Evolutionary conservation across 1,140 invertebrate species (phyloP), one percentile per base, ranked within the genome.

Genomic region (Sminthurinus signatus): DNA sequence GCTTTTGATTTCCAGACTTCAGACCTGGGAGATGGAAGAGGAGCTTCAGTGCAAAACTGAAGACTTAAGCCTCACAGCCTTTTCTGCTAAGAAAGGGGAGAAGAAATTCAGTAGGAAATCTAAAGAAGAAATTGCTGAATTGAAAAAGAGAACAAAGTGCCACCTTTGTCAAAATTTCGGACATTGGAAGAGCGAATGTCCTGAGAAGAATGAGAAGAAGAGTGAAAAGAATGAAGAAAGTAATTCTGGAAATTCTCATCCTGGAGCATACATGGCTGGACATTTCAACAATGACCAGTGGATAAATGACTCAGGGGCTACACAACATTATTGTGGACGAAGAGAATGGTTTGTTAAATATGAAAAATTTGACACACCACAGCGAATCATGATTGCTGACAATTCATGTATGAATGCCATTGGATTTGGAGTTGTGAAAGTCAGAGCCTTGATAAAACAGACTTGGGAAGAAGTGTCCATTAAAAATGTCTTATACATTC

Each of bases 401-500:
- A 27, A 31, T 2, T 31, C 54, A 2, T 1, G 10, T 15, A 27
- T 50, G 17, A 31, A 52, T 8, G 61, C 62, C 15, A 0, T 1
- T 14, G 59, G 60, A 2, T 25, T 12, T 15, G 60, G 63, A 1
- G 32, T 12, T 0, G 36, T 68, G 0, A 28, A 25, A 0, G 15
- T 65, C 12, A 31, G 12, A n/a, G 51, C 51, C 17, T 10, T 28
- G 3, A 54, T 54, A 3, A 5, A 12, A 0, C 36, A 50, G 1
- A 19, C 2, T 28, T 65, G 62, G 62, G 46, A 15, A 14, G 8
- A 19, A 17, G n/a, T 17, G 21, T 51, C n/a, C 1, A 4, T 68
- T 1, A 12, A 36, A 28, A 28, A 61, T 5, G 56, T 60, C 21
- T 21, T 58, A 5, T 62, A 66, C 48, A 62, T 69, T 29, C 59